A percentile compares a stretch with the other conserved stretches of the same genome.
These are phyloP conservation scores for Tupiocoris notatus DNA, from an alignment of 2,888 invertebrate species.

Conservation along the genomic window DNA sequence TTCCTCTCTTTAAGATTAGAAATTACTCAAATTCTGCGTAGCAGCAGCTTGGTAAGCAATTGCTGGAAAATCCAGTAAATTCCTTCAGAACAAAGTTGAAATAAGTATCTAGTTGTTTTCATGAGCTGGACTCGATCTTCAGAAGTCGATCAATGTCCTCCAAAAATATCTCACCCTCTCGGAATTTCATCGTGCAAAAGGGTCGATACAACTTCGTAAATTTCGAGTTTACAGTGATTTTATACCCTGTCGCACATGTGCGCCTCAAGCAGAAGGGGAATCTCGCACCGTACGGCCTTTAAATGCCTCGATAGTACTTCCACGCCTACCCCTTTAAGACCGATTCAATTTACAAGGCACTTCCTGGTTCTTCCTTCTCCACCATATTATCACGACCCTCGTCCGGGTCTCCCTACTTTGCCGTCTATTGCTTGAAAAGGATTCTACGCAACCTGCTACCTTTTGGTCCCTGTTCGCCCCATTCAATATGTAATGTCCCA, in stretches of 20 bases:
- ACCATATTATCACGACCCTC: neutral
- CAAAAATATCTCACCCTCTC: no score
- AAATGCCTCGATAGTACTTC: neutral
- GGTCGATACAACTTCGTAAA: neutral
- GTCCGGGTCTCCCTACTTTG: neutral
- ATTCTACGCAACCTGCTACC: neutral
- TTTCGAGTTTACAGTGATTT: neutral
- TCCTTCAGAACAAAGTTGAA: no score
- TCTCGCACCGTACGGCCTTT: neutral
- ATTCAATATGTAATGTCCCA: conserved; percentile 37
- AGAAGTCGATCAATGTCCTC: no score
- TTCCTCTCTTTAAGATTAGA: no score
- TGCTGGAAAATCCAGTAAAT: no score
- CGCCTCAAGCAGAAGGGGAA: neutral
- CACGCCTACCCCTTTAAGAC: neutral
- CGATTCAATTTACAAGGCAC: conserved; percentile 37
- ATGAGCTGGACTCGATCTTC: no score
- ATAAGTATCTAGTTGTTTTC: no score
- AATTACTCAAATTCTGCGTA: no score
- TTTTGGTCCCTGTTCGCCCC: conserved; percentile 15
- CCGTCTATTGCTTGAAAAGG: neutral
- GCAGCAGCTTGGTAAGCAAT: no score
- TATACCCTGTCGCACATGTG: neutral
- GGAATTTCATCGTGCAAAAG: neutral
- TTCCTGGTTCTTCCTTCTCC: conserved; percentile 14